Evolutionary conservation across 2,888 invertebrate genomes (phyloP), one percentile per base, ranked within the genome.

Genomic region (Trilocha varians): DNA sequence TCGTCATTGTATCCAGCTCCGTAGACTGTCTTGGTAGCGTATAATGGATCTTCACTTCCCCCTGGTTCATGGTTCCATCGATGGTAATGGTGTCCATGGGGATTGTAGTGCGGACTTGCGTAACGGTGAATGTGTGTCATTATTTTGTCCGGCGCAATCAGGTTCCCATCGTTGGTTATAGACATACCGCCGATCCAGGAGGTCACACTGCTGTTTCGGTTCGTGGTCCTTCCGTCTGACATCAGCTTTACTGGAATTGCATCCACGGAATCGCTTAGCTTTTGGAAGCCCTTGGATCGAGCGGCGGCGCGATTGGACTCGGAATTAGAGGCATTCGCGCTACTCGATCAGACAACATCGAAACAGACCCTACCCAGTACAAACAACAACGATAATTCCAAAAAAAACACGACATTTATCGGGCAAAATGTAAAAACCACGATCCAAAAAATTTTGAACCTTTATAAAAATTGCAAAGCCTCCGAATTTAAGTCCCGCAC

Each of bases 1-100:
- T 85, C 87, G 69, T 87, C 86, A 64, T 80, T 84, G 74, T 87
- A 84, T 78, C 83, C 85, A 38, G 74, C 68, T 41, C 86, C 85
- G 70, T 84, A 85, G 77, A 86, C 83, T 16, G 88, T 89, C 75
- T 88, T 88, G 68, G 89, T 88, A 37, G 87, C 84, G 57, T 83
- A 83, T 44, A 84, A 69, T 32, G 86, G 79, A 47, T 84, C 85
- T 57, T 84, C 83, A 48, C 83, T 78, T 55, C 83, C 86, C 70
- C 82, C 88, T 49, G 76, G 87, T 70, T 79, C 84, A 68, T 83
- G 83, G 59, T 75, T 78, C 87, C 77, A 87, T 62, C 78, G 86
- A 53, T 71, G 87, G 64, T 75, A 78, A 74, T 83, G 78, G 50
- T 83, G 84, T 43, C 83, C 84, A 51, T 83, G 84, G 36, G 84